phyloP scores from a whole-genome alignment of 2,113 vertebrate genomes.

The Monarcha castaneiventris region DNA sequence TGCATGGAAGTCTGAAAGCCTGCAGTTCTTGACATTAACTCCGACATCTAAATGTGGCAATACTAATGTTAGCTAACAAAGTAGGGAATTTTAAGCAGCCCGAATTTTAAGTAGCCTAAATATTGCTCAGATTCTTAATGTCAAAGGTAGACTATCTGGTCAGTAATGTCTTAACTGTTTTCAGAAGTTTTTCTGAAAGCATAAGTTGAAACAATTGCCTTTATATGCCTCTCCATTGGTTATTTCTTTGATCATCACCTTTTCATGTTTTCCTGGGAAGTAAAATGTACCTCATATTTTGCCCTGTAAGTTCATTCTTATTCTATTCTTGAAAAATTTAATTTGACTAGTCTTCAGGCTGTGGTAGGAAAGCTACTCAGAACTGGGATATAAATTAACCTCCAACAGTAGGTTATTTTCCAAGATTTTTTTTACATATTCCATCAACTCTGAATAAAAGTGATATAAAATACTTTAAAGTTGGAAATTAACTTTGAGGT shows the following conservation, averaged over 20 bases:
- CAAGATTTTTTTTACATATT: not conserved
- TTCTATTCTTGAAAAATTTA: not conserved
- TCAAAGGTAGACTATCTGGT: not conserved
- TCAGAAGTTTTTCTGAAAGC: slow-evolving; percentile 18
- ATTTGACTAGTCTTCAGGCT: not conserved
- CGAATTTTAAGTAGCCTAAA: not conserved
- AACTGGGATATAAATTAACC: not conserved
- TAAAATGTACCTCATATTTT: slow-evolving; percentile 12
- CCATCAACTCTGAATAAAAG: not conserved
- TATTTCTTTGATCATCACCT: slow-evolving; percentile 27
- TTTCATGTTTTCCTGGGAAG: slow-evolving; percentile 20
- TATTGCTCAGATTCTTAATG: not conserved
- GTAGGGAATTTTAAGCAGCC: slow-evolving; percentile 12
- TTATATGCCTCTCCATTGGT: not conserved
- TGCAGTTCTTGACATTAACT: not conserved
- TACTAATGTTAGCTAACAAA: slow-evolving; percentile 6
- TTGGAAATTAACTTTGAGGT: not conserved
- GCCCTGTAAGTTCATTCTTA: not conserved
- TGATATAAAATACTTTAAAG: not conserved
- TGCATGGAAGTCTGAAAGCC: not conserved
- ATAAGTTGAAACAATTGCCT: not conserved
- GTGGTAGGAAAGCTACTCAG: not conserved
- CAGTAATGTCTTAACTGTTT: not conserved
- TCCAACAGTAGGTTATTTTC: not conserved
- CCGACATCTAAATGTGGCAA: not conserved